A percentile compares a stretch with the other conserved stretches of the same genome.
These are phyloP conservation scores for Coccyzus lansbergi DNA, from an alignment of 2,797 vertebrate genomes.

Conservation along the genomic window DNA sequence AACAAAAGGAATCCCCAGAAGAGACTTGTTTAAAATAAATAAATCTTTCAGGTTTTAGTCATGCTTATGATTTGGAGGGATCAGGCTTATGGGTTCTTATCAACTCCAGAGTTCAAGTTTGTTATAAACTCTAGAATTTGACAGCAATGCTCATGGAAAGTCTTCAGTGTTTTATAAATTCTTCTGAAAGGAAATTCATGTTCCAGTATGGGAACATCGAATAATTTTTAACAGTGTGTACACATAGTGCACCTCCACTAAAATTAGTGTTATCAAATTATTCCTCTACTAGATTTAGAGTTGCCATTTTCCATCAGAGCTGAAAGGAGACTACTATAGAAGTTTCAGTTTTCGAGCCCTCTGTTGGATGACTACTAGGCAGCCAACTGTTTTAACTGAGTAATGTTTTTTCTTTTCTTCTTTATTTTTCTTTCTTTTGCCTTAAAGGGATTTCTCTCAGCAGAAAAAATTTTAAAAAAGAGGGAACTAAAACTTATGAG, in stretches of 20 bases:
- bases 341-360: neutral
- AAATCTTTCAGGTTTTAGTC: neutral
- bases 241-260: neutral
- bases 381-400: neutral
- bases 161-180: neutral
- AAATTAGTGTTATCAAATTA: neutral
- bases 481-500: neutral
- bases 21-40: neutral
- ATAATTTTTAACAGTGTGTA: neutral
- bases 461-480: neutral
- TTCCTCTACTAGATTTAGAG: neutral
- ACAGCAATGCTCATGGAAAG: neutral
- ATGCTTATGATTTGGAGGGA: neutral
- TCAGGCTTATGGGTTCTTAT: neutral
- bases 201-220: neutral
- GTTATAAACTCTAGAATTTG: neutral
- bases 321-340: neutral
- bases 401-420: neutral
- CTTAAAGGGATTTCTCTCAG: neutral
- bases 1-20: neutral
- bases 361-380: neutral
- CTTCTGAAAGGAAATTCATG: neutral
- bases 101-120: neutral
- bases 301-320: neutral
- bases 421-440: neutral